Percentiles rank a stretch among this genome's conserved stretches.
Evolutionary conservation across 2,888 invertebrate species (phyloP).

Genomic region (Cylindroiulus punctatus): DNA sequence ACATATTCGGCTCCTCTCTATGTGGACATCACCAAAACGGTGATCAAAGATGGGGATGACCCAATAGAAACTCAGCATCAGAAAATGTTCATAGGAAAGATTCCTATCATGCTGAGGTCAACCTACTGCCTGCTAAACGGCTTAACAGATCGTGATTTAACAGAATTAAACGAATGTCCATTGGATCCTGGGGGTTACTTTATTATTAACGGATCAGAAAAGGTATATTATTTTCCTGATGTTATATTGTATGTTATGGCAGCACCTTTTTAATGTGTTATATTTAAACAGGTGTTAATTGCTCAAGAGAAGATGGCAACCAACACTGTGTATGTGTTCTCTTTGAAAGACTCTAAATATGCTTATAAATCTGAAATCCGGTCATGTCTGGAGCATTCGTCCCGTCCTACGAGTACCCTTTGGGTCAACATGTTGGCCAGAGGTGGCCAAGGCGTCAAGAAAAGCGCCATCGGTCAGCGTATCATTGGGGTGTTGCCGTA

Average conservation of each 20-base stretch:
- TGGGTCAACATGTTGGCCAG: conserved; percentile 99
- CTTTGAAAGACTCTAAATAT: conserved; percentile 99
- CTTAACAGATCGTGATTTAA: conserved; percentile 97
- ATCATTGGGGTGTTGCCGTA: conserved; percentile 98
- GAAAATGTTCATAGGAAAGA: conserved; percentile 84
- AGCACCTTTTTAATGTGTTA: conserved; percentile 22
- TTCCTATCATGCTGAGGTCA: conserved; percentile 98
- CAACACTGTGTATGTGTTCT: conserved; percentile 99
- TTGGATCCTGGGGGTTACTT: conserved; percentile 99
- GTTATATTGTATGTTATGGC: not conserved
- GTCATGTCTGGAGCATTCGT: conserved; percentile 88
- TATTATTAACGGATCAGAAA: conserved; percentile 99
- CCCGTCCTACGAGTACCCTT: conserved; percentile 95
- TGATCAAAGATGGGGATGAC: conserved; percentile 89
- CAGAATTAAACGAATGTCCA: conserved; percentile 99
- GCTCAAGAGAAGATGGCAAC: conserved; percentile 99
- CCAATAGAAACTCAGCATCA: conserved; percentile 80
- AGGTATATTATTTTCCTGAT: conserved; percentile 69
- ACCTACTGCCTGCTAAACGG: conserved; percentile 95
- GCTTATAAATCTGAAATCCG: conserved; percentile 98
- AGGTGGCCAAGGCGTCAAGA: conserved; percentile 96
- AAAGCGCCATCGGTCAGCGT: conserved; percentile 97
- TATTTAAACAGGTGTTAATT: conserved; percentile 76
- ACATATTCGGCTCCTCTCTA: conserved; percentile 96
- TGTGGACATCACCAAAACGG: conserved; percentile 98